A percentile compares a stretch with the other conserved stretches of the same genome.
These are phyloP conservation scores for Thymelicus acteon DNA, from an alignment of 2,888 invertebrate species.

Conservation along the genomic window DNA sequence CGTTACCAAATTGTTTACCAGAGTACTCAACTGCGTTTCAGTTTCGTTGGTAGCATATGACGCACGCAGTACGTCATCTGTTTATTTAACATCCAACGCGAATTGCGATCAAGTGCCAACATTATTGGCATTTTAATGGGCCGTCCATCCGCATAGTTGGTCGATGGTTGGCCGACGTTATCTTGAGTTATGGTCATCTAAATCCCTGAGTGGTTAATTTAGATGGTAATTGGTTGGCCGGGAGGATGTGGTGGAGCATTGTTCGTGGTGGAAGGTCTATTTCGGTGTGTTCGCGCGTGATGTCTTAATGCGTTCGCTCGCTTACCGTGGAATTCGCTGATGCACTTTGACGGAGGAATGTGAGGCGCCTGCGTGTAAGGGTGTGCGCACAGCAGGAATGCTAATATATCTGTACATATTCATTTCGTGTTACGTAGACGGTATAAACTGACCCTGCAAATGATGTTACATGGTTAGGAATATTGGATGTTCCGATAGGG, in stretches of 20 bases:
- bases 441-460: no score
- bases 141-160: conserved; percentile 72
- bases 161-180: conserved; percentile 67
- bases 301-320: conserved; percentile 55
- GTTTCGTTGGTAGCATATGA: conserved; percentile 30
- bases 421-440: no score
- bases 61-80: conserved; percentile 58
- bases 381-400: conserved; percentile 17
- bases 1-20: conserved; percentile 8
- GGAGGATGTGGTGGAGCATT: conserved; percentile 52
- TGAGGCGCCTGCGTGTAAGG: conserved; percentile 52
- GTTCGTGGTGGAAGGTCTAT: conserved; percentile 72
- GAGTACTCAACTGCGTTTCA: conserved; percentile 7
- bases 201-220: conserved; percentile 64
- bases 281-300: conserved; percentile 69
- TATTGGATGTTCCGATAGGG: no score
- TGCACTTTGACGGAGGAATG: conserved; percentile 68
- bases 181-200: conserved; percentile 69
- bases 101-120: conserved; percentile 65
- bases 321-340: conserved; percentile 46
- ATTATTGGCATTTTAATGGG: conserved; percentile 77
- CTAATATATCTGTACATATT: no score
- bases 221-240: conserved; percentile 59
- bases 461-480: no score
- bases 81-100: conserved; percentile 52